Percentiles rank a stretch among this genome's conserved stretches.
Conservation (phyloP, 2,888 invertebrate genomes). For the Neoaliturus tenellus region DNA sequence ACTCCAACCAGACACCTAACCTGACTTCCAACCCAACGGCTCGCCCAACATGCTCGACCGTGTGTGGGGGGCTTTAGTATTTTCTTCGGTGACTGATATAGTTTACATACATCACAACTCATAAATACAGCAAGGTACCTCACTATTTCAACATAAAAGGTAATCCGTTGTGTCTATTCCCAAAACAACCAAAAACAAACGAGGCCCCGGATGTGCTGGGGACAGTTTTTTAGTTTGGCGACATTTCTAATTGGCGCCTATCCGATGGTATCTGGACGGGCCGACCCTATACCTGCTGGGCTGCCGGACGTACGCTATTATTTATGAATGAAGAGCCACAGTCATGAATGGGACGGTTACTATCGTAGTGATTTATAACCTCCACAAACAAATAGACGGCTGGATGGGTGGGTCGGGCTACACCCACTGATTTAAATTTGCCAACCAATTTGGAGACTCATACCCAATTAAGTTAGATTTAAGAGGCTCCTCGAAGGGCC, state of each 20-base stretch:
- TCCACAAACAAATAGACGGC: constrained; percentile 2
- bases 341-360: constrained; percentile 30
- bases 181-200: background rate
- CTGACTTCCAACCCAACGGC: no score
- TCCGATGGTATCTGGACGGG: background rate
- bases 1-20: no score
- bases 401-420: constrained; percentile 18
- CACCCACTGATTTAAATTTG: constrained; percentile 52
- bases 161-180: no score
- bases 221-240: constrained; percentile 24
- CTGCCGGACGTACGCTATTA: constrained; percentile 36
- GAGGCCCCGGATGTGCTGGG: background rate
- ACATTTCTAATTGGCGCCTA: constrained; percentile 47
- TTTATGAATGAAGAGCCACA: constrained; percentile 44
- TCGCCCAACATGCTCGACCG: no score
- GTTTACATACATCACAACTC: no score
- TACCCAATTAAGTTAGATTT: constrained; percentile 53
- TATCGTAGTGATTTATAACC: constrained; percentile 33
- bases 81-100: no score
- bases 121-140: no score
- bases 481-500: constrained; percentile 24
- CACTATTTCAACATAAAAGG: no score
- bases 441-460: constrained; percentile 49
- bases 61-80: no score
- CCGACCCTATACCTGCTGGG: no score